A percentile compares a stretch with the other conserved stretches of the same genome.
phyloP scores from a whole-genome alignment of 2,888 invertebrate genomes.

The Metopia argyrocephala region DNA sequence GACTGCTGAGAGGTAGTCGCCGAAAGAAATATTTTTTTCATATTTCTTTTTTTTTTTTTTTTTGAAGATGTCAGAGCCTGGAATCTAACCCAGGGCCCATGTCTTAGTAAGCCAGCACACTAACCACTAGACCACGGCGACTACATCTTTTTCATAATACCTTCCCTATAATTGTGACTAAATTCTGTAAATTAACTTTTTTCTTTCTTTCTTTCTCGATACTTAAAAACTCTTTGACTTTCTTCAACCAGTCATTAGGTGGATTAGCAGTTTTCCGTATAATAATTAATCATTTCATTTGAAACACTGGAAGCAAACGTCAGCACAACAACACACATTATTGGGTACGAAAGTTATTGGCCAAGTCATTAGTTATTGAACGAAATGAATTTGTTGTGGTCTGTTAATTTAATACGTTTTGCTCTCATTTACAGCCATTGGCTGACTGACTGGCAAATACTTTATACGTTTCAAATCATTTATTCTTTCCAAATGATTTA shows the following conservation, averaged over 20 bases:
- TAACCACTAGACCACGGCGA: too few species aligned
- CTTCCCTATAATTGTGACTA: background rate
- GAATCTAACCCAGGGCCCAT: too few species aligned
- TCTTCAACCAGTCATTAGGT: background rate
- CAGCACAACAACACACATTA: too few species aligned
- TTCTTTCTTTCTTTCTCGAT: background rate
- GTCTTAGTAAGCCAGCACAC: too few species aligned
- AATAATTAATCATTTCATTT: slow-evolving; percentile 31
- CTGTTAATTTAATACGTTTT: slow-evolving; percentile 32
- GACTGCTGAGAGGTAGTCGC: too few species aligned
- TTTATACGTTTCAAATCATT: slow-evolving; percentile 44
- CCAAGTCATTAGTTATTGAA: background rate
- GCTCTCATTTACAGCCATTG: slow-evolving; percentile 32
- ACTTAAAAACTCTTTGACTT: slow-evolving; percentile 6
- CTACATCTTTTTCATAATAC: too few species aligned
- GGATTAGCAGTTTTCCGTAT: background rate
- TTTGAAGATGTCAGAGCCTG: too few species aligned
- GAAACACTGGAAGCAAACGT: background rate
- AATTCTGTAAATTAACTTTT: background rate
- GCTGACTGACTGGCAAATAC: slow-evolving; percentile 28
- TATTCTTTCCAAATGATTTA: slow-evolving; percentile 52
- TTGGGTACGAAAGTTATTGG: too few species aligned
- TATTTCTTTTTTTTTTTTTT: too few species aligned
- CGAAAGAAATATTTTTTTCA: too few species aligned
- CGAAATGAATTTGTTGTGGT: slow-evolving; percentile 22